These are phyloP conservation scores for Misgurnus mizolepis DNA, from an alignment of 2,113 vertebrate species.

Conservation along the genomic window DNA sequence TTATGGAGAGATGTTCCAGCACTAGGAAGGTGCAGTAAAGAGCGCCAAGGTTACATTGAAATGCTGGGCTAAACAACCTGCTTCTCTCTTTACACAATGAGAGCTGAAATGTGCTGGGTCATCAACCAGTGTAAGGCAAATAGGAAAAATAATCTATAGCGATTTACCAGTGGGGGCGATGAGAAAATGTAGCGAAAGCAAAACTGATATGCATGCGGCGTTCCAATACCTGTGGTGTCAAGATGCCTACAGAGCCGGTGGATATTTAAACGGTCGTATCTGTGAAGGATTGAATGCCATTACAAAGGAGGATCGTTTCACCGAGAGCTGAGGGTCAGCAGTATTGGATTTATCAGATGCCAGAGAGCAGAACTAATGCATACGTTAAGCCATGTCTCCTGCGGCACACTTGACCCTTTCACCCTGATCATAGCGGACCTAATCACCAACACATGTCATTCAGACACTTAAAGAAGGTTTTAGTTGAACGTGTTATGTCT, in stretches of 20 bases:
- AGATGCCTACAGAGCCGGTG: conserved; percentile 8
- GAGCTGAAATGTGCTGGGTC: conserved; percentile 26
- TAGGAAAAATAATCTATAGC: conserved; percentile 23
- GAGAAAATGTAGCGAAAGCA: conserved; percentile 27
- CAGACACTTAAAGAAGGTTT: conserved; percentile 1
- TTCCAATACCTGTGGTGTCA: conserved; percentile 34
- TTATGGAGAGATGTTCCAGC: conserved; percentile 54
- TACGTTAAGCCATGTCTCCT: conserved; percentile 32
- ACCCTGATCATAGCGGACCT: conserved; percentile 4
- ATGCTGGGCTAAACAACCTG: not conserved
- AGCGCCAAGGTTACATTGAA: not conserved
- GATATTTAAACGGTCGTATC: conserved; percentile 16
- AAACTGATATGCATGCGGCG: conserved; percentile 21
- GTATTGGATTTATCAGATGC: conserved; percentile 43
- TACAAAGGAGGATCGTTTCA: conserved; percentile 39
- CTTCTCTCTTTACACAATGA: conserved; percentile 11
- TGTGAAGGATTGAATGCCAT: conserved; percentile 21
- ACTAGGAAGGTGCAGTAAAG: not conserved
- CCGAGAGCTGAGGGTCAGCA: conserved; percentile 36
- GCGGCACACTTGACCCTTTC: conserved; percentile 35
- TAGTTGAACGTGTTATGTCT: not conserved
- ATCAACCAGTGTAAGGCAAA: conserved; percentile 10
- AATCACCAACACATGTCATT: conserved; percentile 1
- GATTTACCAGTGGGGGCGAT: conserved; percentile 6
- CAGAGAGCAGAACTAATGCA: conserved; percentile 24